Evolutionary conservation across 2,113 vertebrate genomes (phyloP), one percentile per base, ranked within the genome.

Genomic region (Hemibagrus wyckioides): DNA sequence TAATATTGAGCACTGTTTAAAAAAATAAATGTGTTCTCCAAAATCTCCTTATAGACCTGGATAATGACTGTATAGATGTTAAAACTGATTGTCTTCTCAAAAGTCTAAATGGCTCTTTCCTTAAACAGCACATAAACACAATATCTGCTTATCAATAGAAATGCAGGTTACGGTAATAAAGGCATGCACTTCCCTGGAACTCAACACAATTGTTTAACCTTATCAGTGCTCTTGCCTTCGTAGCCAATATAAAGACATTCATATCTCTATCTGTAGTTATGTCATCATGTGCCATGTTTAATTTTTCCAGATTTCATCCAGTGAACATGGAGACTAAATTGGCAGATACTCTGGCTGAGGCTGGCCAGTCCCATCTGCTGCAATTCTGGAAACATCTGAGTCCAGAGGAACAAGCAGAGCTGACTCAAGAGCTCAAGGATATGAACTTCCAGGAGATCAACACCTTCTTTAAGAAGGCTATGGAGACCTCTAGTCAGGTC

Each of bases 401-500:
- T 48, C 93, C 91, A 0, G 87, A 93, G 28, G 94, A 95, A 39
- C 96, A 94, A 85, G 88, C 6, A 2, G 93, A 93, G 15, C 89
- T 99, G 77, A 87, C n/a, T 36, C 89, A 6, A 0, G 95, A 97
- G 28, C 93, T 99, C 80, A 90, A 95, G 80, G 89, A 52, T 4
- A 96, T 98, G 95, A 86, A 97, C 93, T 95, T 97, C 0, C 89
- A 92, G 85, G 97, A 98, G 91, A 94, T 98, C 88, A 95, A 94
- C 33, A 67, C 87, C 1, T 97, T 97, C 92, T 99, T 97, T 89
- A 92, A 88, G 84, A 95, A 91, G 1, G 96, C 97, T 88, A 96
- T 95, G 89, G 92, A 93, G 89, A 90, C 76, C 0, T 95, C 94
- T 65, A 87, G 87, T 73, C 93, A 89, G 76, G 90, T 86, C 87